A percentile compares a stretch with the other conserved stretches of the same genome.
phyloP scores from a whole-genome alignment of 2,113 vertebrate species.

The Atractosteus spatula region DNA sequence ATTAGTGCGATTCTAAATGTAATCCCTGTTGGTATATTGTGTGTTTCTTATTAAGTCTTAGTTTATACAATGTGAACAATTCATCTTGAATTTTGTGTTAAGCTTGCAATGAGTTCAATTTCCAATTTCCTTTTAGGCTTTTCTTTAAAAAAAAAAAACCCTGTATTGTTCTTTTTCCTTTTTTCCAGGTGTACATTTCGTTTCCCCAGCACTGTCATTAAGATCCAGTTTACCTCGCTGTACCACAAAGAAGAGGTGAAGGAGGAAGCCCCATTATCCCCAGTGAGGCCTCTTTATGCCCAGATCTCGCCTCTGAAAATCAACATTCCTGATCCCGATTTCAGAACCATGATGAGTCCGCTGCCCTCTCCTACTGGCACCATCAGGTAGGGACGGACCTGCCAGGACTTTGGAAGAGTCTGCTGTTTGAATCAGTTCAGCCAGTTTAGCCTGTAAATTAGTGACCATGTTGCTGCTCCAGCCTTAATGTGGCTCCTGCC shows the following conservation, averaged over 20 bases:
- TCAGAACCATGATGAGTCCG: slow-evolving; percentile 83
- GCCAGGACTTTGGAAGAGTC: background rate
- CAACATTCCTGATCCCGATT: slow-evolving; percentile 93
- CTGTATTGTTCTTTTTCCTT: background rate
- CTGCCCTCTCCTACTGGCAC: slow-evolving; percentile 94
- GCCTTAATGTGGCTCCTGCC: no score
- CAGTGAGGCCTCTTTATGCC: slow-evolving; percentile 80
- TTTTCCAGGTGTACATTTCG: slow-evolving; percentile 86
- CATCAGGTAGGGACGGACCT: slow-evolving; percentile 76
- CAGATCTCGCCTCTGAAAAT: slow-evolving; percentile 96
- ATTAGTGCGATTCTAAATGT: no score
- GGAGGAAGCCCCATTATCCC: slow-evolving; percentile 75
- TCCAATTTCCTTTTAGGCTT: no score
- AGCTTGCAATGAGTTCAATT: no score
- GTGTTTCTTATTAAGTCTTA: no score
- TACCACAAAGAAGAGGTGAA: slow-evolving; percentile 73
- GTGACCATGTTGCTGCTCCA: no score
- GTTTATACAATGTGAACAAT: no score
- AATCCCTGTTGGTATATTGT: no score
- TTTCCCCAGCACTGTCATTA: slow-evolving; percentile 95
- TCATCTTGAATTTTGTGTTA: no score
- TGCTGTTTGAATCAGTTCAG: no score
- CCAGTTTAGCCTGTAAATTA: no score
- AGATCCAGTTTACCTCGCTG: slow-evolving; percentile 91
- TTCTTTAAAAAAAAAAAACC: no score